phyloP scores from a whole-genome alignment of 2,113 vertebrate species.

The Antechinus flavipes region DNA sequence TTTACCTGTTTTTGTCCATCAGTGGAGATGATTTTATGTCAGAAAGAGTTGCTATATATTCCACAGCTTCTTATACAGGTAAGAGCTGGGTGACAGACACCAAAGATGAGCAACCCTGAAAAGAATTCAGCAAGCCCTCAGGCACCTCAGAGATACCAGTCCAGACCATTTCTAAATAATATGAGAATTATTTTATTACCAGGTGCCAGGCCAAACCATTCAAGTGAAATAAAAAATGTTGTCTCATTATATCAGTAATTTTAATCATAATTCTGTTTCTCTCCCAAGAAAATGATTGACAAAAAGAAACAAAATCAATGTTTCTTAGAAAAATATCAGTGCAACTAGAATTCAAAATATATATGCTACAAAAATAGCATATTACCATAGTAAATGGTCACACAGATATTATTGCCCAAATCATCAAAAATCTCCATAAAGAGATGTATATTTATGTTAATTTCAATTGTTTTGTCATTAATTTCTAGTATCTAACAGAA shows the following conservation, averaged over 20 bases:
- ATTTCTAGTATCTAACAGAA: background rate
- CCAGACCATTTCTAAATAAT: constrained; percentile 31
- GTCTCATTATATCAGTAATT: constrained; percentile 58
- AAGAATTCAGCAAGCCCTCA: too few species aligned
- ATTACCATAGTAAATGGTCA: constrained; percentile 17
- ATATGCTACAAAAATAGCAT: too few species aligned
- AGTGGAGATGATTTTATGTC: too few species aligned
- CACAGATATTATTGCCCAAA: background rate
- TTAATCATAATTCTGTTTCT: constrained; percentile 67
- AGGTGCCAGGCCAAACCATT: constrained; percentile 43
- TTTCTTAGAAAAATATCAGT: constrained; percentile 61
- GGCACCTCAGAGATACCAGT: too few species aligned
- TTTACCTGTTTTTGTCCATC: too few species aligned
- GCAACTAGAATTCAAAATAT: constrained; percentile 33
- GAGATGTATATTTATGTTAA: background rate
- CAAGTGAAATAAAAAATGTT: constrained; percentile 56
- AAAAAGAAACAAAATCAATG: constrained; percentile 54
- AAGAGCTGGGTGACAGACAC: too few species aligned
- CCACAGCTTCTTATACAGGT: too few species aligned
- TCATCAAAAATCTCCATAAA: constrained; percentile 38
- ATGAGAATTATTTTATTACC: constrained; percentile 28
- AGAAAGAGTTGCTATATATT: too few species aligned
- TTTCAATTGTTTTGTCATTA: background rate
- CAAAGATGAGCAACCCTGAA: too few species aligned
- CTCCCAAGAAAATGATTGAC: constrained; percentile 43